phyloP scores from a whole-genome alignment of 1,140 invertebrate species.

The Procambarus virginalis region DNA sequence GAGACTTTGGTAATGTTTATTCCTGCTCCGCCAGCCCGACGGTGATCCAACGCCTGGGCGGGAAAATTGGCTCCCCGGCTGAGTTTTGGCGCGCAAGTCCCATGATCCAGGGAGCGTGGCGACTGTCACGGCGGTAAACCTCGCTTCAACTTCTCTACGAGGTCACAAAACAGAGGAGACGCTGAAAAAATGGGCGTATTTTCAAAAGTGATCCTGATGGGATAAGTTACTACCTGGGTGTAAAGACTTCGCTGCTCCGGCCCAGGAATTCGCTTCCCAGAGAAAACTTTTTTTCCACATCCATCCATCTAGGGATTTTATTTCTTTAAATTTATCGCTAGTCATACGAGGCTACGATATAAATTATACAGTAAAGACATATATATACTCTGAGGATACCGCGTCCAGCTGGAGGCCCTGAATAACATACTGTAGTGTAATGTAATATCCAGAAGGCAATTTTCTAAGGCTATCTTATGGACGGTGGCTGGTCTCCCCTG shows the following conservation, averaged over 20 bases:
- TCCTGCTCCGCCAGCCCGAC: neutral
- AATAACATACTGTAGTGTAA: constrained; percentile 41
- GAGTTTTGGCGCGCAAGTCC: constrained; percentile 55
- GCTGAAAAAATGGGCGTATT: constrained; percentile 56
- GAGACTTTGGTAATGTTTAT: neutral
- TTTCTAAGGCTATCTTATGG: constrained; percentile 25
- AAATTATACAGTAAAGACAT: constrained; percentile 6
- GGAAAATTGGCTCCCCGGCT: constrained; percentile 19
- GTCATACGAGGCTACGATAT: neutral
- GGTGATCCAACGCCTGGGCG: constrained; percentile 13
- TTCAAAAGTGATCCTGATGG: constrained; percentile 59
- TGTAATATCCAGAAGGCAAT: constrained; percentile 45
- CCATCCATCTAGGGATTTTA: neutral
- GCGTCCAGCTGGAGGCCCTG: constrained; percentile 23
- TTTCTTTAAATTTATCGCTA: neutral
- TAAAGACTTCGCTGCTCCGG: constrained; percentile 38
- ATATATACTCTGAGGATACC: neutral
- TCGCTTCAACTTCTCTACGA: constrained; percentile 58
- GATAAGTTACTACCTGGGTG: constrained; percentile 55
- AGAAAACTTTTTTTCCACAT: constrained; percentile 20
- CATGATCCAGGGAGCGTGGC: constrained; percentile 39
- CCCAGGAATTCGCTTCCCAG: neutral
- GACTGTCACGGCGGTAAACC: constrained; percentile 41
- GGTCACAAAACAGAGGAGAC: constrained; percentile 55
- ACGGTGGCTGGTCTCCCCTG: constrained; percentile 23